A percentile compares a stretch with the other conserved stretches of the same genome.
Conservation (phyloP, 1,140 invertebrate species). For the Latrodectus geometricus region DNA sequence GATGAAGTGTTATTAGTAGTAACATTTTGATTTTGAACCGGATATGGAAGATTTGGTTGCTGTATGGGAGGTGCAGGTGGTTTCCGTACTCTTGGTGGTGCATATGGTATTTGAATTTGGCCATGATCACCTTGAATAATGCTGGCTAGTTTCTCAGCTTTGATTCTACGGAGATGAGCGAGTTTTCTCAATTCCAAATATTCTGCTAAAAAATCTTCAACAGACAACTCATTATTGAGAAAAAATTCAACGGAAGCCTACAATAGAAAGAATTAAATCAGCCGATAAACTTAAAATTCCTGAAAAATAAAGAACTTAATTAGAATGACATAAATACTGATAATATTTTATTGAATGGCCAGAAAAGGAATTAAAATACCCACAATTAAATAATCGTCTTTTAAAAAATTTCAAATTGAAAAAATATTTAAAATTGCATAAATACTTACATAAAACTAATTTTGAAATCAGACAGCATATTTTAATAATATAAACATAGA, state of each 20-base stretch:
- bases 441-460: too few species aligned
- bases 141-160: conserved; percentile 89
- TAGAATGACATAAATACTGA: too few species aligned
- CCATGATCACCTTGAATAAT: conserved; percentile 72
- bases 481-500: too few species aligned
- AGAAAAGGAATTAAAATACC: too few species aligned
- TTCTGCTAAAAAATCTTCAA: conserved; percentile 83
- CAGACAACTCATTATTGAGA: conserved; percentile 77
- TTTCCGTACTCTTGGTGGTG: conserved; percentile 6
- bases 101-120: neutral
- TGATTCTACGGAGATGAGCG: conserved; percentile 84
- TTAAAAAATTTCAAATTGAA: too few species aligned
- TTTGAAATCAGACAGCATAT: too few species aligned
- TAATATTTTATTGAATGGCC: too few species aligned
- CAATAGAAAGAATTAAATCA: conserved; percentile 44
- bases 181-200: conserved; percentile 79
- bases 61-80: conserved; percentile 12
- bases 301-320: too few species aligned
- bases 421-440: too few species aligned
- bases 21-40: neutral
- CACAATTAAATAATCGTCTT: too few species aligned
- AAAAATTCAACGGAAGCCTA: conserved; percentile 79
- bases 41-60: neutral
- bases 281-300: too few species aligned
- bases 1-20: conserved; percentile 11